Conservation (phyloP, 2,888 invertebrate species). For the Orthosia gracilis region DNA sequence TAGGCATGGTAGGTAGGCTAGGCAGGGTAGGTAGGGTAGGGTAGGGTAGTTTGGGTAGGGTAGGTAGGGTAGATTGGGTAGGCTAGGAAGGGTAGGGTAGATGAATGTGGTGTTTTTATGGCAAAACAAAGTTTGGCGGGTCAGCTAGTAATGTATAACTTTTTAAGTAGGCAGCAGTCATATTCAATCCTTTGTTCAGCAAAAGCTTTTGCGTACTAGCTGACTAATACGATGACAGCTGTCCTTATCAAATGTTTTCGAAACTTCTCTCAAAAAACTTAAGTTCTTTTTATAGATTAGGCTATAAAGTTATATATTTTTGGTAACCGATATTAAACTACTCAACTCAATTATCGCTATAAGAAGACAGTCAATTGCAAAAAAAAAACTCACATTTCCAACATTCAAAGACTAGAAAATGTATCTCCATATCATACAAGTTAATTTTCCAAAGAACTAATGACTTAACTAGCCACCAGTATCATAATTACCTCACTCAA, state of each 20-base stretch:
- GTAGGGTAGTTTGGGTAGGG: too few species aligned
- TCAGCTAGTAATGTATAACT: neutral
- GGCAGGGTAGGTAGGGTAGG: too few species aligned
- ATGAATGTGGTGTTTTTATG: too few species aligned
- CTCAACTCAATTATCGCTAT: neutral
- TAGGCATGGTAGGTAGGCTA: fast-evolving
- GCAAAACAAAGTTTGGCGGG: too few species aligned
- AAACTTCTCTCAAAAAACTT: too few species aligned
- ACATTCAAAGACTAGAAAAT: neutral
- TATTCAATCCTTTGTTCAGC: too few species aligned
- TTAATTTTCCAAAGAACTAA: conserved; percentile 18
- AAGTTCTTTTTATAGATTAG: too few species aligned
- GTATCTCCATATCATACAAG: neutral
- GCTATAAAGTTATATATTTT: neutral
- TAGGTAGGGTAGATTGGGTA: too few species aligned
- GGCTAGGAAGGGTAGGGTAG: too few species aligned
- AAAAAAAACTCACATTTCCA: neutral
- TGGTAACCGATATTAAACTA: neutral
- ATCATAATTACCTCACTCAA: conserved; percentile 42
- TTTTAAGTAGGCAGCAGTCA: too few species aligned
- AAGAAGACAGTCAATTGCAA: neutral
- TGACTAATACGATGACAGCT: neutral
- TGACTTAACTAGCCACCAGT: conserved; percentile 17
- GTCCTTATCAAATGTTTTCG: too few species aligned
- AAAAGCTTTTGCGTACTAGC: neutral